Evolutionary conservation across 2,797 vertebrate genomes (phyloP), one percentile per base, ranked within the genome.

Genomic region (Falco concolor): DNA sequence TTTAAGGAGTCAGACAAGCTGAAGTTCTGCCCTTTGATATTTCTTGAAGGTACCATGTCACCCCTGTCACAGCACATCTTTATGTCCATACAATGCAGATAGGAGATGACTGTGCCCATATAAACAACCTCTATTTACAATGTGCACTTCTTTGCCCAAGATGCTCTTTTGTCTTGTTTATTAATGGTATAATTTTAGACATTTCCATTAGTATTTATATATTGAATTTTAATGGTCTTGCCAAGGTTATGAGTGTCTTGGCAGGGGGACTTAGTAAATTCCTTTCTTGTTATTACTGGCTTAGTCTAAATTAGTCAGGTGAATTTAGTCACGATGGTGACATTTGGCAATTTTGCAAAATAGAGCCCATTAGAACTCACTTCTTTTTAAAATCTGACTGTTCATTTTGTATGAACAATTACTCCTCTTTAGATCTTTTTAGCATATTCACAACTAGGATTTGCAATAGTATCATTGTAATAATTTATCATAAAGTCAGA

Each of bases 401-500:
- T 19, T 93, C 73, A 64, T 94, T 94, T 95, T 93, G 73, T 69
- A 73, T 73, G 81, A 97, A 67, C 23, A 78, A 77, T 94, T 68
- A 44, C 21, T 78, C 17, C 7, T 94, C 74, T 80, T 94, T 75
- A 92, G 27, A 47, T 61, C 13, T 78, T 87, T 92, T 95, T 93
- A 92, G 40, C 60, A 50, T 83, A 93, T 95, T 95, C 69, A 90
- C 96, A 89, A 95, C 65, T 49, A 86, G 69, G 68, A 68, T 85
- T 95, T 95, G 32, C 38, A 92, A 93, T 81, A 75, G 70, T 50
- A 63, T 94, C n/a, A 93, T 93, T 96, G 38, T 78, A 78, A 64
- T 88, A 53, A 95, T 95, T 96, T 90, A 93, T 97, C 87, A 94
- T 89, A 75, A 96, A 95, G 32, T 95, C 61, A 72, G 42, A 8